A percentile compares a stretch with the other conserved stretches of the same genome.
phyloP scores from a whole-genome alignment of 2,888 invertebrate species.

The Ernsta delagoae region DNA sequence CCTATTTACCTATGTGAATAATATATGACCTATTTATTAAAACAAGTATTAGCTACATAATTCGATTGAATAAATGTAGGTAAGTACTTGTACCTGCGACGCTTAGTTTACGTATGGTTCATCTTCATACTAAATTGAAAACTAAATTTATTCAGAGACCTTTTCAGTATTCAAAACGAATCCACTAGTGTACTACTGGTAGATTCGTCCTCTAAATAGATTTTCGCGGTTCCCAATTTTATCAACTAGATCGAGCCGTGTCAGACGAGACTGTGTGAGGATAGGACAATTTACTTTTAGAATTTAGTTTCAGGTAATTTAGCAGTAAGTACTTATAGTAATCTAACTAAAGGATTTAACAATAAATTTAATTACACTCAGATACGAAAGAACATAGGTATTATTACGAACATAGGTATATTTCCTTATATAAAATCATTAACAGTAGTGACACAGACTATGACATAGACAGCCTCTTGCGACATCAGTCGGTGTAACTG shows the following conservation, averaged over 20 bases:
- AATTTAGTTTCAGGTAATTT: background rate
- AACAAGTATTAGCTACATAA: too few species aligned
- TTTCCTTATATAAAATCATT: too few species aligned
- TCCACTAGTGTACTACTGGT: constrained; percentile 40
- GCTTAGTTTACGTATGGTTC: constrained; percentile 4
- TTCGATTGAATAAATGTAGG: too few species aligned
- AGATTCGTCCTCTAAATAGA: constrained; percentile 15
- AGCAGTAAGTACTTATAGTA: too few species aligned
- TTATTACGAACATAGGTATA: too few species aligned
- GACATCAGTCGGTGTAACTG: constrained; percentile 9
- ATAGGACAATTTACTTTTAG: background rate
- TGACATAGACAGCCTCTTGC: background rate
- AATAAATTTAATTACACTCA: too few species aligned
- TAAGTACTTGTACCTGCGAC: background rate
- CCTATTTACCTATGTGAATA: too few species aligned
- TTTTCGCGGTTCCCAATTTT: constrained; percentile 3
- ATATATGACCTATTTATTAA: too few species aligned
- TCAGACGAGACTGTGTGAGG: background rate
- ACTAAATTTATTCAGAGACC: constrained; percentile 39
- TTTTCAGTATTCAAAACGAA: constrained; percentile 39
- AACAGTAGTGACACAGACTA: too few species aligned
- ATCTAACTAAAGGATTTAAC: too few species aligned
- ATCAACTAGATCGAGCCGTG: background rate
- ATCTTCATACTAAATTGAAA: constrained; percentile 26
- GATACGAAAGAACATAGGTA: too few species aligned